Evolutionary conservation across 2,113 vertebrate genomes (phyloP).

Genomic region (Uria lomvia): DNA sequence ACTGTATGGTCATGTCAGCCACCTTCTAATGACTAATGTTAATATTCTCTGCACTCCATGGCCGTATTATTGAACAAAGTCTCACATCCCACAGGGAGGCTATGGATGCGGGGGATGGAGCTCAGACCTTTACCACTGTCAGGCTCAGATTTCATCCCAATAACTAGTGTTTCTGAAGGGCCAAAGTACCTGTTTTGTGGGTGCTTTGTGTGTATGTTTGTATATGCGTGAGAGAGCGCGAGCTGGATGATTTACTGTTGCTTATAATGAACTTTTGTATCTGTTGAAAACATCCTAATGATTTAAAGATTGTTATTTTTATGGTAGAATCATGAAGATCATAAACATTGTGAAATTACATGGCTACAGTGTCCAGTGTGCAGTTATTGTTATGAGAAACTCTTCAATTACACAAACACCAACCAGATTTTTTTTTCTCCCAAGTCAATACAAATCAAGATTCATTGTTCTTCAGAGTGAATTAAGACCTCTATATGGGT

Average conservation of each 20-base stretch:
- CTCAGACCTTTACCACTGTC: neutral
- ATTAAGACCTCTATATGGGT: neutral
- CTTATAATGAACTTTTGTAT: neutral
- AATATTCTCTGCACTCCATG: neutral
- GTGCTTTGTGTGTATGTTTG: neutral
- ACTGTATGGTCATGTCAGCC: neutral
- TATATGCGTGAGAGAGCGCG: neutral
- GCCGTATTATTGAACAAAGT: neutral
- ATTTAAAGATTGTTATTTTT: neutral
- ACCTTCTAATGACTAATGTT: neutral
- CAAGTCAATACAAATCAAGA: neutral
- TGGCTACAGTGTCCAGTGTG: accelerated
- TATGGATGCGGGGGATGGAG: neutral
- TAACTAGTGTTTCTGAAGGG: neutral
- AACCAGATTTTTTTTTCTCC: neutral
- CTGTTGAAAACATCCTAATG: neutral
- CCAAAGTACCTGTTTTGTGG: neutral
- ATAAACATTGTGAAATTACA: neutral
- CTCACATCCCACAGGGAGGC: neutral
- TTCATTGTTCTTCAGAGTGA: neutral
- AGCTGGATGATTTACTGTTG: neutral
- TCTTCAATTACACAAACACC: neutral
- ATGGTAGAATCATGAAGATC: neutral
- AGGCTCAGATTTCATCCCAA: neutral
- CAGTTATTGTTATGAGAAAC: neutral